Base-by-base conservation (phyloP, 1,140 invertebrate species). In the Neotoxoptera formosana region DNA sequence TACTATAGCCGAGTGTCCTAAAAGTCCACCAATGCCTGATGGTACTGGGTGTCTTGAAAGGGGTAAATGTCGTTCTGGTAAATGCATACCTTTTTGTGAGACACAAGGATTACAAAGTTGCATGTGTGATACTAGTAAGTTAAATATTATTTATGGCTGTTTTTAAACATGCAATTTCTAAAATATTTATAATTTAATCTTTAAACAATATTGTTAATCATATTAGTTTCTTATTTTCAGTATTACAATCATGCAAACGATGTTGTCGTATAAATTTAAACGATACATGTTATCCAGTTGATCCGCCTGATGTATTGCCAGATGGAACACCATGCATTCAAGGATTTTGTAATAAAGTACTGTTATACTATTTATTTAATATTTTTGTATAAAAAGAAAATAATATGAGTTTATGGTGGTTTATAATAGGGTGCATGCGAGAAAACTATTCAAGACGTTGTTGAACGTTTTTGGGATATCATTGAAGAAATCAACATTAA, bases 401-500 rank as follows among this genome's bases (percentile, higher is more conserved):
- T 45, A 34, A 30, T 91, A 41, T 25, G 36, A 41, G 1, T 81
- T 51, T 51, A 36, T 36, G 14, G 23, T 56, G n/a, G n/a, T 87
- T 41, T 93, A 8, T 93, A 23, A 9, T 94, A 98, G 97, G 98
- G 98, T n/a, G 96, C 97, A 6, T 99, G 98, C 95, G 98, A 99
- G 95, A 98, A 99, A 95, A 99, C 98, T 6, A 98, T 99, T 94
- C 98, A 99, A 95, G 98, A 99, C 95, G 98, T 99, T 23, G 98
- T 99, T 11, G 98, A 99, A 95, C 96, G 98, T 90, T 98, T 99
- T 95, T 99, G 98, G 98, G 98, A 99, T 95, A 98, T 99, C 48
- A 99, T 99, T 90, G 98, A 99, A 95, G 98, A 99, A 94, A 99
- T 99, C 60, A 99, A 98, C 95, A 98, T 99, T 67, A 99, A 98